These are phyloP conservation scores for Ramazzottius varieornatus DNA, from an alignment of 2,888 invertebrate genomes.

Conservation along the genomic window DNA sequence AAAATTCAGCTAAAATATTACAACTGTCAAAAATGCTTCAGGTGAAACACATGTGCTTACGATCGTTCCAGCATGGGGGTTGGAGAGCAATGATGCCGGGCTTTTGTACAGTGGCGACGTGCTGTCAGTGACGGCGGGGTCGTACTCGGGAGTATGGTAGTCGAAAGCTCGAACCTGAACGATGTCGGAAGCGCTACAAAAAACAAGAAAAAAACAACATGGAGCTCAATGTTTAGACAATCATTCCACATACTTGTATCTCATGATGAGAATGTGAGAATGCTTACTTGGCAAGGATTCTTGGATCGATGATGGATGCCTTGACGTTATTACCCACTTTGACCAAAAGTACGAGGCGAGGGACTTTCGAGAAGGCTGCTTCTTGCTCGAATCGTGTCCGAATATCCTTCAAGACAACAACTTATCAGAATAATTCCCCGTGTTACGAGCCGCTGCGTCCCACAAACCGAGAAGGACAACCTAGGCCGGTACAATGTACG, in stretches of 20 bases:
- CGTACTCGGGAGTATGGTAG: neutral
- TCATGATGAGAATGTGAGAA: no score
- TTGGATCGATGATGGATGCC: neutral
- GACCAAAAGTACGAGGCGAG: neutral
- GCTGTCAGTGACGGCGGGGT: neutral
- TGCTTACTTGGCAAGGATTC: neutral
- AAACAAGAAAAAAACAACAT: neutral
- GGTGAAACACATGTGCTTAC: neutral
- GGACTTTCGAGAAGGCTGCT: neutral
- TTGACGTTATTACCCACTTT: neutral
- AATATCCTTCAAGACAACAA: neutral
- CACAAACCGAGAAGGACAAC: no score
- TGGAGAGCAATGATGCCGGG: neutral
- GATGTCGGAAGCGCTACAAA: neutral
- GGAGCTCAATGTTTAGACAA: neutral
- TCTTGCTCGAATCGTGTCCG: neutral
- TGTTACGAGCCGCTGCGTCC: no score
- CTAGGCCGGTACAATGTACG: no score
- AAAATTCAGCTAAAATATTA: neutral
- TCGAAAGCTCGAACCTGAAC: neutral
- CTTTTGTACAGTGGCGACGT: neutral
- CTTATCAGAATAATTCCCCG: no score
- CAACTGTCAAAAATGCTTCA: neutral
- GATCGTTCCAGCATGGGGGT: neutral
- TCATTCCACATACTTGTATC: neutral